Conservation (phyloP, 2,888 invertebrate genomes). For the Lycia hirtaria region DNA sequence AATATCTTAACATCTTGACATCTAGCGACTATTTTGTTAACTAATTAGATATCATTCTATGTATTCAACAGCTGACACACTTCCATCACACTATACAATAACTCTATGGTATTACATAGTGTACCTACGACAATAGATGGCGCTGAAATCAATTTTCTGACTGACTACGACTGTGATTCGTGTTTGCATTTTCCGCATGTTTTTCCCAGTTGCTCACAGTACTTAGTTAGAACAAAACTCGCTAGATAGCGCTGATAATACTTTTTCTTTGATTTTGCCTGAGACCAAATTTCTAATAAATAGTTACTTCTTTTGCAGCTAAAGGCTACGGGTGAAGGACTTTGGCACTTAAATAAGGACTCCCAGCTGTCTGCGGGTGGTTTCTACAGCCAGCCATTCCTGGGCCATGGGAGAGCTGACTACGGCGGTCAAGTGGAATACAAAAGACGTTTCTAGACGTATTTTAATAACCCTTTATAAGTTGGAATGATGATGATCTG, state of each 20-base stretch:
- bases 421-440: slow-evolving; percentile 47
- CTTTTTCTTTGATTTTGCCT: no score
- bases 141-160: neutral
- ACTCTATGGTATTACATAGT: no score
- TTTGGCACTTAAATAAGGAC: slow-evolving; percentile 58
- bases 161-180: no score
- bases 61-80: neutral
- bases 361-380: slow-evolving; percentile 56
- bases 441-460: neutral
- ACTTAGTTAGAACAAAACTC: no score
- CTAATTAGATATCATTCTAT: neutral
- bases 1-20: neutral
- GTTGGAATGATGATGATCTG: neutral
- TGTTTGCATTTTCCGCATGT: no score
- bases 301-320: slow-evolving; percentile 42
- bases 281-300: neutral
- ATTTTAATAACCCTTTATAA: no score
- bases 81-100: no score
- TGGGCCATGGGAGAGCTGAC: slow-evolving; percentile 53
- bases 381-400: slow-evolving; percentile 41
- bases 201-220: no score
- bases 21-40: neutral
- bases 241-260: no score
- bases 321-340: slow-evolving; percentile 52
- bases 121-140: no score